phyloP scores from a whole-genome alignment of 2,797 vertebrate genomes.

The Fistularia tabacaria region DNA sequence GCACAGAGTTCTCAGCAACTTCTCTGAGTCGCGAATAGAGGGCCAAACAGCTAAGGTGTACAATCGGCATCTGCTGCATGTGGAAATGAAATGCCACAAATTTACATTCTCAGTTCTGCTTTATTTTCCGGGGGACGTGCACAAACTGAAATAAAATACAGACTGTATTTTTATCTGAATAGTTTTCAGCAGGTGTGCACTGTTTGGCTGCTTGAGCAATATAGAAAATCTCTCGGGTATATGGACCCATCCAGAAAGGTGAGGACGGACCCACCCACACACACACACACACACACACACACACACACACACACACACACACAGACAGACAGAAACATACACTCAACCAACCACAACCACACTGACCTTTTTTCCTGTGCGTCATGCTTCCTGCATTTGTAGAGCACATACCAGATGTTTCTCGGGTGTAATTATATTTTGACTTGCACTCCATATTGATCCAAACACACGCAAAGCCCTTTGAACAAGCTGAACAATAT shows the following conservation, averaged over 20 bases:
- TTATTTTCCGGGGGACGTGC: no score
- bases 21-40: no score
- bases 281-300: no score
- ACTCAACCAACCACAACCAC: background rate
- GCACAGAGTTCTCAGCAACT: no score
- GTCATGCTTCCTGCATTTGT: conserved; percentile 45
- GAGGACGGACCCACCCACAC: background rate
- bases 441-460: conserved; percentile 25
- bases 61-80: no score
- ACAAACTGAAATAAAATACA: no score
- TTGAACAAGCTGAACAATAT: conserved; percentile 20
- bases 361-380: conserved; percentile 34
- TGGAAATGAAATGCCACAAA: no score
- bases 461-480: conserved; percentile 16
- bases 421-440: conserved; percentile 16
- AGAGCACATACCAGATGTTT: conserved; percentile 16
- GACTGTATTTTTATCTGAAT: no score
- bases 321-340: no score
- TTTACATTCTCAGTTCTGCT: no score
- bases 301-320: no score
- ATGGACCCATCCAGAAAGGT: background rate
- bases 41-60: no score
- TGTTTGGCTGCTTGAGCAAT: background rate
- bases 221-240: conserved; percentile 11
- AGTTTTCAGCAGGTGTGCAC: background rate